Conservation (phyloP, 2,113 vertebrate species). For the Scortum barcoo region DNA sequence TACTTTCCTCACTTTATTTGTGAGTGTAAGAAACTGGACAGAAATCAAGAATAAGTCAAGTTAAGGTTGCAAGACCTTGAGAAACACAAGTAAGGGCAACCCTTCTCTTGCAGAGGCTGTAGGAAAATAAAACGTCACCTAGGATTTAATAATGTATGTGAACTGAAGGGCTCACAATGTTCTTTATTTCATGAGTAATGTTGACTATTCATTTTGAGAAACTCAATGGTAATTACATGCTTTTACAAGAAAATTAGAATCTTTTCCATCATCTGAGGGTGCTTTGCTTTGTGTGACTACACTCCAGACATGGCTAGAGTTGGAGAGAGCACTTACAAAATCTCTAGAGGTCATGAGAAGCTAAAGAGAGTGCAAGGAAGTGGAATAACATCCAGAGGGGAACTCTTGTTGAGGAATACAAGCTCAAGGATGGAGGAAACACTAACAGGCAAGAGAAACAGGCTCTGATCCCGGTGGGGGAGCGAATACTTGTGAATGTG, state of each 20-base stretch:
- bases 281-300: conserved; percentile 24
- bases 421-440: conserved; percentile 33
- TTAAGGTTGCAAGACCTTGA: neutral
- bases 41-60: neutral
- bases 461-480: neutral
- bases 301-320: conserved; percentile 8
- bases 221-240: neutral
- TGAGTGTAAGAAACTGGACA: too few species aligned
- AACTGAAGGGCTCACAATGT: neutral
- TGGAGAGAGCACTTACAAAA: conserved; percentile 45
- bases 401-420: conserved; percentile 33
- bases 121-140: neutral
- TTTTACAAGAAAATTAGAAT: conserved; percentile 8
- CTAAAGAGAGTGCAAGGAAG: conserved; percentile 47
- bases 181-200: neutral
- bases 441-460: conserved; percentile 3
- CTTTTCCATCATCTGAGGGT: neutral
- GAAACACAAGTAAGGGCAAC: neutral
- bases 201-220: neutral
- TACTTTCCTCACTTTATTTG: neutral
- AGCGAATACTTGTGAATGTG: neutral
- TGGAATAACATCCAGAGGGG: conserved; percentile 54
- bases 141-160: neutral
- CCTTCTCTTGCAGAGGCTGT: neutral
- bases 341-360: conserved; percentile 42